Evolutionary conservation across 2,888 invertebrate genomes (phyloP).

Genomic region (Rotaria sp.): DNA sequence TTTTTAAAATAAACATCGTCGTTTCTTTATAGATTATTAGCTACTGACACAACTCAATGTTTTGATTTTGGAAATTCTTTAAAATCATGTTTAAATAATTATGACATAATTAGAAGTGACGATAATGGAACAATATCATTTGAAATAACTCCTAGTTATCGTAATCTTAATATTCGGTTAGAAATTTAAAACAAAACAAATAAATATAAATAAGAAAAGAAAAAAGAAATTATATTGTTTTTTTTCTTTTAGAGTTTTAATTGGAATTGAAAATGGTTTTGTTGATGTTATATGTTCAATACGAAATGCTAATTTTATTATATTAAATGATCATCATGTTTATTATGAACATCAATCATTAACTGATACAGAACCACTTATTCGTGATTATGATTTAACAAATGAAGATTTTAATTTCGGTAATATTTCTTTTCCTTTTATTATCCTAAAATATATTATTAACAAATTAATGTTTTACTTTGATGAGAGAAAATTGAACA

Average conservation of each 20-base stretch:
- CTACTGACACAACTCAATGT: conserved; percentile 1
- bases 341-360: conserved; percentile 2
- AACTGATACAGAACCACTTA: background rate
- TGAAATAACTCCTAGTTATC: background rate
- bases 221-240: background rate
- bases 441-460: too few relatives aligned
- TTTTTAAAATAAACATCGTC: too few relatives aligned
- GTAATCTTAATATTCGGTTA: background rate
- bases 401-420: background rate
- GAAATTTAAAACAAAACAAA: background rate
- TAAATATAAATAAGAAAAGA: too few relatives aligned
- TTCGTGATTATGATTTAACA: conserved; percentile 20
- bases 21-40: background rate
- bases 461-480: too few relatives aligned
- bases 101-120: background rate
- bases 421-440: background rate
- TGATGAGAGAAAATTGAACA: too few relatives aligned
- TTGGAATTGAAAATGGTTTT: background rate
- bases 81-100: background rate
- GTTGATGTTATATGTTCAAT: background rate
- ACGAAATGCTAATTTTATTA: background rate
- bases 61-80: background rate
- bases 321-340: background rate
- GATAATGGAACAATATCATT: background rate
- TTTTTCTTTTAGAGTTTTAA: background rate